Base-by-base conservation (phyloP, 1,140 invertebrate species). In the Lasaia peninsularis region DNA sequence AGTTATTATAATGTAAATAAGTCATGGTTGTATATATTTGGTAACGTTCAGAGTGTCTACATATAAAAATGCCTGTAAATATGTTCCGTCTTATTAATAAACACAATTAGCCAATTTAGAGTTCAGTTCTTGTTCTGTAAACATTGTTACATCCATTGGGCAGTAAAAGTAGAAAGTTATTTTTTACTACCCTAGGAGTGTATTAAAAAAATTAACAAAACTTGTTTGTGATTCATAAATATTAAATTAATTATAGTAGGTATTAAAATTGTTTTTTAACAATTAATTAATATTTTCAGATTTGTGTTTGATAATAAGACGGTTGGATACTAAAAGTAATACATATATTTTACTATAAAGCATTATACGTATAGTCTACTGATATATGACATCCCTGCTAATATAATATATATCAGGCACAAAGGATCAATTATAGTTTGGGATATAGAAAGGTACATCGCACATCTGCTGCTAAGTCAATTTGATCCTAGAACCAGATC, bases 11-110 rank as follows among this genome's bases (percentile, higher is more conserved):
- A 66, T 73, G 71, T 67, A 77, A 75, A 72, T 74, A 79, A 73
- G 76, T 79, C 76, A 77, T 77, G 76, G 76, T 72, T 54, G 6
- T 40, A 66, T 52, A 62, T 51, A 73, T 71, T 77, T 77, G 76
- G 76, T 77, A 75, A 75, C 63, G 66, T 69, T 69, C 37, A 44
- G 37, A 16, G 56, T 28, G 33, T 50, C 28, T 50, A 49, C 28
- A 50, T 21, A 48, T 44, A 44, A 14, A 44, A 44, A 44, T 44
- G 40, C 40, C 18, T 44, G 40, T 44, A 44, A 21, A 44, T 10
- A 44, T 44, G 5, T 11, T 44, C 10, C 40, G 40, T 44, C 40
- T 44, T 44, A 44, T 44, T 44, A 20, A 44, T 20, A 44, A 20
- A 20, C 18, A 2, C 18, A 9, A 35, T 14, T 5, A n/a, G 11